Base-by-base conservation (phyloP, 2,888 invertebrate species). In the Dicyrtoma fusca region DNA sequence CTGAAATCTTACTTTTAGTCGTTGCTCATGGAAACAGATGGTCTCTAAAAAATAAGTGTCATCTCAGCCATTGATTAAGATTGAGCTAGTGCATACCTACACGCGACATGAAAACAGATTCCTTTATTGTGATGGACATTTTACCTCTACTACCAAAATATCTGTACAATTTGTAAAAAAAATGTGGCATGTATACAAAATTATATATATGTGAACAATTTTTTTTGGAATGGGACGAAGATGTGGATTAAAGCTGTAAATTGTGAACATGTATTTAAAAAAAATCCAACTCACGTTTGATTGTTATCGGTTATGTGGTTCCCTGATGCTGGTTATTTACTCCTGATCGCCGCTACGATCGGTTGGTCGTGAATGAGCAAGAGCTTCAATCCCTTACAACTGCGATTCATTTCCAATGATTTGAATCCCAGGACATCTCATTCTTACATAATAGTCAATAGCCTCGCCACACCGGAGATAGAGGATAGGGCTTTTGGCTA, bases 301-400 rank as follows among this genome's bases (percentile, higher is more conserved):
- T 65, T 13, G 51, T 65, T 65, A 65, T 65, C 65, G 51, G 47
- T 65, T 65, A 23, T 65, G 65, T 25, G 65, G 65, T 65, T 65
- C 65, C 51, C 26, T 65, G 11, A 25, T 51, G 23, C 63, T 55
- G 23, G 23, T 55, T 26, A 47, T 47, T n/a, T 47, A 47, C 47
- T 47, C 21, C 8, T 51, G 1, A 10, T 51, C 21, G 17, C n/a
- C 44, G 26, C 61, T 17, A 34, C 34, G 34, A 34, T 57, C 26
- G 6, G 11, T 26, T 26, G 23, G 6, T 59, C 19, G 53, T 55
- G 53, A 55, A 55, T 34, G 3, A 5, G 34, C 34, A 8, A 34
- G 34, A 5, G 34, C 34, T 34, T 34, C 34, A 3, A 5, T 34
- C 34, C 34, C 34, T 34, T 34, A 34, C 3, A 34, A 34, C 34